Evolutionary conservation across 1,140 invertebrate genomes (phyloP), one percentile per base, ranked within the genome.

Genomic region (Phenacoccus solenopsis): DNA sequence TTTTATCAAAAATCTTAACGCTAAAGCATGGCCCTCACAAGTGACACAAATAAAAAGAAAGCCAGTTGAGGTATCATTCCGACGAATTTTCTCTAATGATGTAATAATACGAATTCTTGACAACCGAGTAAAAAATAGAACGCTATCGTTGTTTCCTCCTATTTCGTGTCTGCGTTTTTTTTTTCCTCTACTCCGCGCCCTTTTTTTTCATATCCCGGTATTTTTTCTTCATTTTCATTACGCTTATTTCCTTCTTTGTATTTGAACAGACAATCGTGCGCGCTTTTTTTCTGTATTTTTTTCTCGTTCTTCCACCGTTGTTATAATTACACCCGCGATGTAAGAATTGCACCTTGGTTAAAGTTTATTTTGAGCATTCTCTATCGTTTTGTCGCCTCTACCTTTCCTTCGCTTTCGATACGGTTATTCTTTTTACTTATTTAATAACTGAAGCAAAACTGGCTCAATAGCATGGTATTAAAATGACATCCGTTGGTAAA

Each of bases 1-100:
- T 49, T 49, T 49, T 49, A 49, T 49, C 38, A 49, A 49, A 49
- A 49, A 49, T 49, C 38, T 49, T 49, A n/a, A 49, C 38, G 38
- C 5, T 49, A n/a, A n/a, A n/a, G n/a, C n/a, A 49, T 49, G 38
- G 38, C 20, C 38, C 30, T 32, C 13, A n/a, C 38, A n/a, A 49
- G 38, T 49, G 38, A 49, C 38, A n/a, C 38, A n/a, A 49, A 49
- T 49, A 49, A 49, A 49, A 49, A 49, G 3, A 49, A 49, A 49
- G 38, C 38, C 38, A 49, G 38, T 49, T 16, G 38, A 49, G 38
- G 38, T 49, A 49, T 49, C 38, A 49, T 49, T 49, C 38, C 12
- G 38, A 49, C 16, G 38, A 49, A 49, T 49, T 49, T 49, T 49
- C 38, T 49, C 38, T 49, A 49, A 49, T 49, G 38, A 49, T 49